Evolutionary conservation across 2,113 vertebrate species (phyloP).

Genomic region (Accipiter cooperii): DNA sequence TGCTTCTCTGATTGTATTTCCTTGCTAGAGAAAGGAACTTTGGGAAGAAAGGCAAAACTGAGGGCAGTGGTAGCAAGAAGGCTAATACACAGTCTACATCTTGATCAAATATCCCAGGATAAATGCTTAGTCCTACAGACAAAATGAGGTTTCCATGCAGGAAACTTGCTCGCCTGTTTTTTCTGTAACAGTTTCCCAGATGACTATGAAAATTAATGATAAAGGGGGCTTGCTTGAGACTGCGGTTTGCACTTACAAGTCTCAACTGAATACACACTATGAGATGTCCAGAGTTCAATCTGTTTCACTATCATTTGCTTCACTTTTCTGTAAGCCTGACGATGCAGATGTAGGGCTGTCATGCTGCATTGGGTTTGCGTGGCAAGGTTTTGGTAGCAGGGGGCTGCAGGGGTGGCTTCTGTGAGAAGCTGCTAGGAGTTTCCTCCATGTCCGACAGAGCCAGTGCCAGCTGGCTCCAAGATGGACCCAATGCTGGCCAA

Average conservation of each 20-base stretch:
- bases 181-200: not conserved
- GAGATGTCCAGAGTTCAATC: not conserved
- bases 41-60: not conserved
- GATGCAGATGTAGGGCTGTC: not conserved
- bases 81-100: not conserved
- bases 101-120: not conserved
- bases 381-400: not conserved
- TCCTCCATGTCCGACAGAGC: accelerated
- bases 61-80: not conserved
- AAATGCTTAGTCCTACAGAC: not conserved
- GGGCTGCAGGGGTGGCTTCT: not conserved
- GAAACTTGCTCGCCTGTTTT: not conserved
- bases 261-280: not conserved
- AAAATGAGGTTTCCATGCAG: not conserved
- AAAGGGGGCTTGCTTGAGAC: not conserved
- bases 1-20: not conserved
- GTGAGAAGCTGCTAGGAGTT: not conserved
- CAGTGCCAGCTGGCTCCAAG: accelerated
- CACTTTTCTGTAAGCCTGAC: not conserved
- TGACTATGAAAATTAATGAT: not conserved
- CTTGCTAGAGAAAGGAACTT: not conserved
- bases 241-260: not conserved
- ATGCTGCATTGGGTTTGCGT: accelerated
- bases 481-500: accelerated
- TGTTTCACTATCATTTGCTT: not conserved